Base-by-base conservation (phyloP, 2,888 invertebrate species). In the Aphodius sticticus region DNA sequence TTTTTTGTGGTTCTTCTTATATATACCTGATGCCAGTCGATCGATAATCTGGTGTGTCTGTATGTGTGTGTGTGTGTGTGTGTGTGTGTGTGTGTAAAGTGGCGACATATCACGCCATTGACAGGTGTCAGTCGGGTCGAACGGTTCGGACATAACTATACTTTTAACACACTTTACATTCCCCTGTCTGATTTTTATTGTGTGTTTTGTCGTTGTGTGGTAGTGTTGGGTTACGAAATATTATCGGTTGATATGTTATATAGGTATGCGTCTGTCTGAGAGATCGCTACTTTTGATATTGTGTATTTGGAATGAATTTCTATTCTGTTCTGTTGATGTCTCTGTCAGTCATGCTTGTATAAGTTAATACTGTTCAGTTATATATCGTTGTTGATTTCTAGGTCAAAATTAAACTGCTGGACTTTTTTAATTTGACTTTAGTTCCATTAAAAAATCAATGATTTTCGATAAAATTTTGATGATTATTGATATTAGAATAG, bases 31-130 rank as follows among this genome's bases (percentile, higher is more conserved):
- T 78, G 75, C 75, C 53, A 26, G 26, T 26, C 74, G 69, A 35
- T 70, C 77, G 80, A 80, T 80, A 80, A 80, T 80, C 80, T 80
- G 53, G 53, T 12, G 53, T 26, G 26, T 26, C 2, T 26, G 26
- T 26, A 3, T 26, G 26, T 26, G 26, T 26, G 26, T 26, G 26
- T 26, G 26, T 26, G 26, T 26, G 3, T 26, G 26, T 26, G 26
- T 26, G 26, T 26, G 26, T 26, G 26, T 26, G 26, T 26, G 26
- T 53, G 53, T 76, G 80, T 80, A 78, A 78, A 81, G 81, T 82
- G 81, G 82, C 82, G 83, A 83, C 83, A 83, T 81, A 80, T 83
- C 83, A 83, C 80, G 81, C 81, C 80, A 78, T 77, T 83, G 83
- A 83, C 83, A 83, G 83, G 83, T 83, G 83, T 83, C 83, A 83